Evolutionary conservation across 2,797 vertebrate species (phyloP), one percentile per base, ranked within the genome.

Genomic region (Propithecus perrieri): DNA sequence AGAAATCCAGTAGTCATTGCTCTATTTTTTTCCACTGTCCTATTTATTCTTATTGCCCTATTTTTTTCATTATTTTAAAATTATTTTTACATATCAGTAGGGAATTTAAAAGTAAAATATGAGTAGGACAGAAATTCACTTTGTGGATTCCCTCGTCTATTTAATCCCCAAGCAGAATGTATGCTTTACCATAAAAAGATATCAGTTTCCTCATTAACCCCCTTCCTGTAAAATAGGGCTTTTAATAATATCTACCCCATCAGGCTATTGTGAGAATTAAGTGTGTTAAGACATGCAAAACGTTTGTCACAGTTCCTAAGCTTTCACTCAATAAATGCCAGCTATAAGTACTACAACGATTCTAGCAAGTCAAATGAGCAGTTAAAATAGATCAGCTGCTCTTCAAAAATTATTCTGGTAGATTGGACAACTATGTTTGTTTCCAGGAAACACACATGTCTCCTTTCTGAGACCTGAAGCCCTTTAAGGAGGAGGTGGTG

Each of bases 1-100:
- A 8, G 1, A 5, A 75, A 72, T 24, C 80, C n/a, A 33, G 13
- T 30, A 13, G 13, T 17, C 65, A 2, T 11, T 33, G 69, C 35
- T 93, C 95, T 69, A 46, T 35, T 92, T 90, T 65, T 63, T 79
- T 13, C 3, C 33, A 24, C 41, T 93, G 92, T 48, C 92, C 89
- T 94, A 85, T 85, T 97, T 96, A 89, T 93, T 87, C 55, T 86
- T 91, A 95, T 72, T 91, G 85, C 78, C 85, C 94, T 93, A 93
- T 95, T 83, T 95, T 95, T 95, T 92, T 0, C 3, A 94, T 67
- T 85, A 87, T 90, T 95, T 96, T 92, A 20, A 24, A 93, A 94
- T 93, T 96, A 92, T 91, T 91, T 95, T 80, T 90, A 35, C 33
- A 33, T 74, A 63, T 63, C 91, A 63, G 59, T 74, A 74, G 89